Evolutionary conservation across 1,140 invertebrate species (phyloP).

Genomic region (Holcopasites calliopsidis): DNA sequence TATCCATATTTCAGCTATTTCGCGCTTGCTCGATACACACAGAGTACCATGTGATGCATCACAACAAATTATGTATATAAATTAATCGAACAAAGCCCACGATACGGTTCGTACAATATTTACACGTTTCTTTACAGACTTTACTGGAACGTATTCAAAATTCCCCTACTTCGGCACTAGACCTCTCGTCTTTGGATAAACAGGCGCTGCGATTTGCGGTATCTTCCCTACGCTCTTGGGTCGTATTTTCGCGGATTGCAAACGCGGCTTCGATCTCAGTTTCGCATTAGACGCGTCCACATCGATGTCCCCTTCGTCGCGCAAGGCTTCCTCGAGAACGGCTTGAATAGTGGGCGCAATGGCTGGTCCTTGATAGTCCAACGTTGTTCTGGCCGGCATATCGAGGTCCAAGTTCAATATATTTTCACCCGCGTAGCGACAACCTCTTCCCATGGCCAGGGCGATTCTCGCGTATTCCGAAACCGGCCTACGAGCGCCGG

Average conservation of each 20-base stretch:
- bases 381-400: constrained; percentile 88
- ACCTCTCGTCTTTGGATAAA: constrained; percentile 82
- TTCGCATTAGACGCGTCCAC: constrained; percentile 81
- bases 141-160: constrained; percentile 15
- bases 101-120: constrained; percentile 48
- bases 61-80: constrained; percentile 23
- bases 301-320: constrained; percentile 87
- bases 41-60: constrained; percentile 17
- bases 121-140: constrained; percentile 52
- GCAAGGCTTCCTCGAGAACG: constrained; percentile 86
- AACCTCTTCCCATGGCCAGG: constrained; percentile 80
- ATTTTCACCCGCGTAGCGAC: constrained; percentile 88
- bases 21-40: constrained; percentile 14
- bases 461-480: constrained; percentile 87
- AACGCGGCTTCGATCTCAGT: constrained; percentile 67
- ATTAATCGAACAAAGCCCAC: constrained; percentile 42
- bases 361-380: constrained; percentile 87
- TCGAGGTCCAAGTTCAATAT: constrained; percentile 91
- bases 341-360: constrained; percentile 87
- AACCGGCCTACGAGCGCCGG: constrained; percentile 84
- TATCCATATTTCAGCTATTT: constrained; percentile 55
- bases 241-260: constrained; percentile 69
- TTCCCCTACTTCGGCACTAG: constrained; percentile 81
- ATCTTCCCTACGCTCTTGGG: constrained; percentile 73
- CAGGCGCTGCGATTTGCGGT: constrained; percentile 72